phyloP scores from a whole-genome alignment of 2,113 vertebrate species.

The Ranitomeya imitator region DNA sequence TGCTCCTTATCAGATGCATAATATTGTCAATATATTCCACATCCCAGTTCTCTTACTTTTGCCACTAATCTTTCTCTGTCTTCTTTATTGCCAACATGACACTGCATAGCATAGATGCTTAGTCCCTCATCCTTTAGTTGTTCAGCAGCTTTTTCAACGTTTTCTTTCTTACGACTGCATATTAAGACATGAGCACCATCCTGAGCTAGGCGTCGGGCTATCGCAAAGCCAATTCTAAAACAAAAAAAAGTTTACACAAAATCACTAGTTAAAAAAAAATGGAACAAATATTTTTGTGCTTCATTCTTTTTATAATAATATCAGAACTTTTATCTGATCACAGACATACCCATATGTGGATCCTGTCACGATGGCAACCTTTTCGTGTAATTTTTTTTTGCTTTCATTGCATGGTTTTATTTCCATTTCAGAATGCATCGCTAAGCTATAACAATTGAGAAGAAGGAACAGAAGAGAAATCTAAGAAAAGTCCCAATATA shows the following conservation, averaged over 20 bases:
- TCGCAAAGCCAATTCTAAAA: conserved; percentile 81
- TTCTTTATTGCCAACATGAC: conserved; percentile 79
- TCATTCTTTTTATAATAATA: not conserved
- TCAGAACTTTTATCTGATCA: not conserved
- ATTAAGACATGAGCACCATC: conserved; percentile 82
- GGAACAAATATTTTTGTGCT: not conserved
- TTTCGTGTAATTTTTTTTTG: conserved; percentile 54
- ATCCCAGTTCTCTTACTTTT: conserved; percentile 66
- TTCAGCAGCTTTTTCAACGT: conserved; percentile 79
- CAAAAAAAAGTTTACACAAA: not conserved
- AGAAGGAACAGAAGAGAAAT: not conserved
- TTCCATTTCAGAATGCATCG: not conserved
- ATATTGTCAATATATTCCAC: not conserved
- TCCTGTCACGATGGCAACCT: conserved; percentile 69
- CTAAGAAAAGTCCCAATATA: not conserved
- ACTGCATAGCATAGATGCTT: conserved; percentile 77
- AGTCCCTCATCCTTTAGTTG: conserved; percentile 74
- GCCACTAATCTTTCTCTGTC: conserved; percentile 79
- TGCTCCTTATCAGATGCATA: too few species aligned
- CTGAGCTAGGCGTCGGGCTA: conserved; percentile 78
- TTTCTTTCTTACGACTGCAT: conserved; percentile 82
- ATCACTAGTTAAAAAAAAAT: not conserved
- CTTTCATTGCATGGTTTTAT: not conserved
- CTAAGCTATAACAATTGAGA: not conserved
- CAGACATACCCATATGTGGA: conserved; percentile 68